These are phyloP conservation scores for Burhinus oedicnemus DNA, from an alignment of 2,113 vertebrate genomes.

Conservation along the genomic window DNA sequence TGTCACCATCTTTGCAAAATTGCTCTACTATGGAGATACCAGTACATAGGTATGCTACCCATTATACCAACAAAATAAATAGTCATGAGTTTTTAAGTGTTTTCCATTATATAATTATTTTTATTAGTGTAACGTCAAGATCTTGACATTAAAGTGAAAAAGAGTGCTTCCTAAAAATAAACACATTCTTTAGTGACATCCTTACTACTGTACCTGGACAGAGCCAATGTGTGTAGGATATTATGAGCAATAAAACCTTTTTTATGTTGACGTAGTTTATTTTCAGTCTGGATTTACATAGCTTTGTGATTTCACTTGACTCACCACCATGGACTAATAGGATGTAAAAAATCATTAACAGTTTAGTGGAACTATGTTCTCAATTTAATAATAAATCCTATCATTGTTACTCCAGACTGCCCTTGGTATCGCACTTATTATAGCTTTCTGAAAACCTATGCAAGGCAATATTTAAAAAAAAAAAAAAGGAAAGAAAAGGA, in stretches of 20 bases:
- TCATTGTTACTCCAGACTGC: background rate
- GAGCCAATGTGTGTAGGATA: background rate
- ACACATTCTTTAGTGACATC: background rate
- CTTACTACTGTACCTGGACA: accelerated
- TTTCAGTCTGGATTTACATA: background rate
- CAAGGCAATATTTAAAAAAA: background rate
- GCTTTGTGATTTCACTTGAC: background rate
- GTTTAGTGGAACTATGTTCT: background rate
- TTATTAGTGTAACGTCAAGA: background rate
- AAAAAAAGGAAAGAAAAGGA: background rate
- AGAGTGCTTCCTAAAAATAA: background rate
- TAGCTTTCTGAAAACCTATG: background rate
- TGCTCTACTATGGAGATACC: background rate
- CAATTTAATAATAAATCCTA: background rate
- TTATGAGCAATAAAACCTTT: background rate
- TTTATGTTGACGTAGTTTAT: background rate
- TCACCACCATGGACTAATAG: background rate
- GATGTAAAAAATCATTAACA: background rate
- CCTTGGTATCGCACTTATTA: background rate
- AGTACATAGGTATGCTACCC: background rate
- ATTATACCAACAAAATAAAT: background rate
- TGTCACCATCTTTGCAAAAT: background rate
- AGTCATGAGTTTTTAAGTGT: background rate
- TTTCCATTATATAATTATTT: background rate
- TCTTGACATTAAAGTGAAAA: background rate